Conservation (phyloP, 2,888 invertebrate genomes). For the Ganaspis brasiliensis region DNA sequence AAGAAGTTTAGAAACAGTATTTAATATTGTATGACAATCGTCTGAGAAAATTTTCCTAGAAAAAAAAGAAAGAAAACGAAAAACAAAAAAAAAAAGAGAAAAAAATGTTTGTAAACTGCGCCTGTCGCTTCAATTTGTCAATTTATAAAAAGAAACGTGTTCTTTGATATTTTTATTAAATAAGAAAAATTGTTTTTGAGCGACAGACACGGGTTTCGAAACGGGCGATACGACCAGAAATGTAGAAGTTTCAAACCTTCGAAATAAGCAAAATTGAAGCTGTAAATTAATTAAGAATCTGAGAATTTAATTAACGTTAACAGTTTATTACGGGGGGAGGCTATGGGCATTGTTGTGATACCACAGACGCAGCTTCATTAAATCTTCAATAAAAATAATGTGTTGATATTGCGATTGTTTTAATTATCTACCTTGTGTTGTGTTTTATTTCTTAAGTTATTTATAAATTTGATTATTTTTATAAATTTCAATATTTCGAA, state of each 20-base stretch:
- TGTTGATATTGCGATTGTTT: slow-evolving; percentile 60
- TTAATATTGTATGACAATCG: slow-evolving; percentile 22
- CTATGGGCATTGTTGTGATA: slow-evolving; percentile 79
- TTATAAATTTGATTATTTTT: background rate
- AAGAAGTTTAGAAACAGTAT: slow-evolving; percentile 36
- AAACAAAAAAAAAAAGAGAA: slow-evolving; percentile 1
- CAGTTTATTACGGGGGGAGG: slow-evolving; percentile 67
- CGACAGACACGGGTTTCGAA: slow-evolving; percentile 54
- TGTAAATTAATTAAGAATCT: slow-evolving; percentile 61
- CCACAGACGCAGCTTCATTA: slow-evolving; percentile 78
- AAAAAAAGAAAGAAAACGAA: background rate
- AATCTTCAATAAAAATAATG: slow-evolving; percentile 73
- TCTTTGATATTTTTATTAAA: slow-evolving; percentile 18
- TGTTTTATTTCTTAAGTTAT: background rate
- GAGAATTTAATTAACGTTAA: slow-evolving; percentile 64
- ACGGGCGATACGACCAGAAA: slow-evolving; percentile 68
- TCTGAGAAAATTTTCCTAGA: slow-evolving; percentile 14
- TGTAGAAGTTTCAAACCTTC: slow-evolving; percentile 60
- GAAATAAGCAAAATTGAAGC: slow-evolving; percentile 64
- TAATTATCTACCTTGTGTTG: slow-evolving; percentile 8
- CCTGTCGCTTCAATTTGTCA: slow-evolving; percentile 16
- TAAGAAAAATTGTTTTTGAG: slow-evolving; percentile 15
- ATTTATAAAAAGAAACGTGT: background rate
- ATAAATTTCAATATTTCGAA: too few relatives aligned
- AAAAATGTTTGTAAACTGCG: slow-evolving; percentile 9